These are phyloP conservation scores for Australoheros facetus DNA, from an alignment of 2,797 vertebrate genomes.

Conservation along the genomic window DNA sequence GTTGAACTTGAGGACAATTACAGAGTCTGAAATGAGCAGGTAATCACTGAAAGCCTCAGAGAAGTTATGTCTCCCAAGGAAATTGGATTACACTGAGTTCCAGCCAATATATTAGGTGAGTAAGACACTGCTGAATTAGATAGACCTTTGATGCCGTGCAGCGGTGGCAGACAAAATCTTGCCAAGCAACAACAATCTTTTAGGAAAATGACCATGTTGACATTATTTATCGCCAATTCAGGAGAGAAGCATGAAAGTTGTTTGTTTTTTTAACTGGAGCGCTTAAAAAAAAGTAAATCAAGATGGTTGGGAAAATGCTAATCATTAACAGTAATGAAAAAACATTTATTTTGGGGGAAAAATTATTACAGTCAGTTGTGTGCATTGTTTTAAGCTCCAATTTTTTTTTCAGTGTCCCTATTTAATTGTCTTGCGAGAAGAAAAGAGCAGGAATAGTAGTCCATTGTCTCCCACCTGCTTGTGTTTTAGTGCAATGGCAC, in stretches of 20 bases:
- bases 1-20: slow-evolving; percentile 50
- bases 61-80: slow-evolving; percentile 54
- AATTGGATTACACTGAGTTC: slow-evolving; percentile 56
- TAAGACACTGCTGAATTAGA: slow-evolving; percentile 42
- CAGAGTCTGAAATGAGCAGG: slow-evolving; percentile 51
- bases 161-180: slow-evolving; percentile 31
- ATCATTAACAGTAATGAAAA: background rate
- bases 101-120: slow-evolving; percentile 34
- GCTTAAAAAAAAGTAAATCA: background rate
- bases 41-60: slow-evolving; percentile 54
- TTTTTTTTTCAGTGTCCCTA: background rate
- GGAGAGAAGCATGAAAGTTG: background rate
- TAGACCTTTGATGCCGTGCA: slow-evolving; percentile 40
- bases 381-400: slow-evolving; percentile 15
- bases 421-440: slow-evolving; percentile 22
- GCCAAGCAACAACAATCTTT: slow-evolving; percentile 21
- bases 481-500: slow-evolving; percentile 48
- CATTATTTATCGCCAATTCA: background rate
- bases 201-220: background rate
- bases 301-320: background rate
- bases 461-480: slow-evolving; percentile 57
- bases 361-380: background rate
- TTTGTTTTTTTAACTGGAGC: background rate
- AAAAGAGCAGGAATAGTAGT: slow-evolving; percentile 35
- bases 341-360: background rate